A percentile compares a stretch with the other conserved stretches of the same genome.
phyloP scores from a whole-genome alignment of 2,113 vertebrate genomes.

The Poeciliopsis retropinna region DNA sequence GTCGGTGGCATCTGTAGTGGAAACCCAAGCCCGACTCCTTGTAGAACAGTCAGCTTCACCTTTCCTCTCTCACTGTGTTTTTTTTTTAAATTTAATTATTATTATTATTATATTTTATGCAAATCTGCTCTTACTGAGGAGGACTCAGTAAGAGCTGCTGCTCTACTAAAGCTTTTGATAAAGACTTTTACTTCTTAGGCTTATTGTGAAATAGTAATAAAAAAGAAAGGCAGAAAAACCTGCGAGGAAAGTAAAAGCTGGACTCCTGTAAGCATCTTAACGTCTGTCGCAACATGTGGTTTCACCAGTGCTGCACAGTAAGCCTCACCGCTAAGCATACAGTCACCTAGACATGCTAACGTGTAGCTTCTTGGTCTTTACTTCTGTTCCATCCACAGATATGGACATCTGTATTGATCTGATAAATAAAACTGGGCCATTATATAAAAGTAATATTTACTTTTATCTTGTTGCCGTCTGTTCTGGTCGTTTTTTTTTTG shows the following conservation, averaged over 20 bases:
- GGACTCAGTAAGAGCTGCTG: conserved; percentile 46
- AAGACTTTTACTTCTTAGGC: conserved; percentile 12
- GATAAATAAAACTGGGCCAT: no score
- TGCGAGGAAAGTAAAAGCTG: conserved; percentile 35
- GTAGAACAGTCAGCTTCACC: conserved; percentile 27
- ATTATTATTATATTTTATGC: conserved; percentile 34
- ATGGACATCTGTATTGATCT: conserved; percentile 31
- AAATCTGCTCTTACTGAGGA: conserved; percentile 51
- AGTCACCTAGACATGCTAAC: conserved; percentile 48
- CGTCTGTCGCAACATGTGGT: conserved; percentile 49
- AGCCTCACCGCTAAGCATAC: conserved; percentile 65
- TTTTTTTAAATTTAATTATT: background rate
- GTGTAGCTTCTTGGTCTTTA: conserved; percentile 25
- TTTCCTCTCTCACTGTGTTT: conserved; percentile 16
- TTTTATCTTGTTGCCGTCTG: no score
- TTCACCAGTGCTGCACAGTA: conserved; percentile 41
- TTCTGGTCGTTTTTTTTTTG: no score
- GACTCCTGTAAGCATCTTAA: conserved; percentile 54
- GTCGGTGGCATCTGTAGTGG: conserved; percentile 40
- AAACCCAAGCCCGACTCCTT: conserved; percentile 29
- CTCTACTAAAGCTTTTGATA: conserved; percentile 52
- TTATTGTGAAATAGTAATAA: conserved; percentile 49
- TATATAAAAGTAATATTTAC: no score
- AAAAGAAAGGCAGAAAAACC: conserved; percentile 30
- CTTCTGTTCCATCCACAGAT: conserved; percentile 29